Evolutionary conservation across 1,140 invertebrate genomes (phyloP).

Genomic region (Wasmannia auropunctata): DNA sequence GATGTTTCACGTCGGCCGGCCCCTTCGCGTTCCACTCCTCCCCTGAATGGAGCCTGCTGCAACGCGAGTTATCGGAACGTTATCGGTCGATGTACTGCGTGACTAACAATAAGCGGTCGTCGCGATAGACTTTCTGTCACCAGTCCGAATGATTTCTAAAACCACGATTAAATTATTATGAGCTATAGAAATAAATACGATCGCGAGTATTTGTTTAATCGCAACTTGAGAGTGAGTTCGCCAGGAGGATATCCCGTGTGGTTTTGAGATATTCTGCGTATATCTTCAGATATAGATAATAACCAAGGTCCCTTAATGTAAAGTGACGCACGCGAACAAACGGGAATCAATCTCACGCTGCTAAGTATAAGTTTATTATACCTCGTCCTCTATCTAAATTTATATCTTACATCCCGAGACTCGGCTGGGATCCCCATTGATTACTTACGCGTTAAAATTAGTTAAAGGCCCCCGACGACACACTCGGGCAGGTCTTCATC

Average conservation of each 20-base stretch:
- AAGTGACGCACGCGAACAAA: background rate
- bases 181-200: no score
- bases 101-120: background rate
- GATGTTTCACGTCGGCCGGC: conserved; percentile 18
- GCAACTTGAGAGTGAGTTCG: background rate
- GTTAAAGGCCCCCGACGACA: background rate
- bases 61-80: conserved; percentile 49
- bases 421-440: background rate
- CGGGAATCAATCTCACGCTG: background rate
- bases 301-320: background rate
- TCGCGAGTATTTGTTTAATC: no score
- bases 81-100: conserved; percentile 35
- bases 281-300: background rate
- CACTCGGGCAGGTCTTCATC: background rate
- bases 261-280: background rate
- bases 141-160: background rate
- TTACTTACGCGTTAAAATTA: conserved; percentile 36
- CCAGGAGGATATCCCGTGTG: background rate
- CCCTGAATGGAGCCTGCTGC: background rate
- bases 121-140: background rate
- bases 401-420: background rate
- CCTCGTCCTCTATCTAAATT: conserved; percentile 14
- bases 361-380: conserved; percentile 28
- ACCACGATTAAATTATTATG: background rate
- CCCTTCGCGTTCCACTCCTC: background rate